phyloP scores from a whole-genome alignment of 2,113 vertebrate genomes.

The Neomonachus schauinslandi region DNA sequence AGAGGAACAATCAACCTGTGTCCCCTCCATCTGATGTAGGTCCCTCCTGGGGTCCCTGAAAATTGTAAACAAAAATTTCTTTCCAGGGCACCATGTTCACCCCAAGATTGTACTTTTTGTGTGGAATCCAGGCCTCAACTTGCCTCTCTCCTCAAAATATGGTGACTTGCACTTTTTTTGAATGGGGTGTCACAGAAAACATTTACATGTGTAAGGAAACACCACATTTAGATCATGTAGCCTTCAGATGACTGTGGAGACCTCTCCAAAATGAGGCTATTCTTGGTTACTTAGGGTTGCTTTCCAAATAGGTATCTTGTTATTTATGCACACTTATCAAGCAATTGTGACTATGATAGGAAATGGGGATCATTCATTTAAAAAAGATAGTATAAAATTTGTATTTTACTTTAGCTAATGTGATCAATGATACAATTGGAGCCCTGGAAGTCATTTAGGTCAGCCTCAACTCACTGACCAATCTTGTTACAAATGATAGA shows the following conservation, averaged over 20 bases:
- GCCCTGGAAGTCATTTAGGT: neutral
- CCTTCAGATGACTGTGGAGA: neutral
- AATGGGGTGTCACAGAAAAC: rapidly evolving
- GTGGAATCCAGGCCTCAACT: neutral
- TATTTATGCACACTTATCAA: neutral
- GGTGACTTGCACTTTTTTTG: neutral
- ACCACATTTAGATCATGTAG: neutral
- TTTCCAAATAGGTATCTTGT: neutral
- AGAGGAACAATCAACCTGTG: neutral
- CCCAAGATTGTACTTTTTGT: neutral
- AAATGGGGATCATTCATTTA: neutral
- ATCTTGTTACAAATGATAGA: neutral
- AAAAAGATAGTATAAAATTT: neutral
- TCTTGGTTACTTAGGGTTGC: neutral
- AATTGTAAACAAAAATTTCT: neutral
- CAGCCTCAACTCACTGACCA: neutral
- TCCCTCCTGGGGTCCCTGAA: neutral
- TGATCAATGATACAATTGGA: neutral
- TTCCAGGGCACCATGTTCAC: neutral
- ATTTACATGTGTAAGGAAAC: neutral
- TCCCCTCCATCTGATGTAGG: neutral
- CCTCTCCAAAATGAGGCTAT: neutral
- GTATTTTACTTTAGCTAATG: neutral
- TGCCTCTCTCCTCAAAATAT: neutral
- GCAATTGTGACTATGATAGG: neutral